phyloP scores from a whole-genome alignment of 2,113 vertebrate species.

The Tretioscincus oriximinensis region DNA sequence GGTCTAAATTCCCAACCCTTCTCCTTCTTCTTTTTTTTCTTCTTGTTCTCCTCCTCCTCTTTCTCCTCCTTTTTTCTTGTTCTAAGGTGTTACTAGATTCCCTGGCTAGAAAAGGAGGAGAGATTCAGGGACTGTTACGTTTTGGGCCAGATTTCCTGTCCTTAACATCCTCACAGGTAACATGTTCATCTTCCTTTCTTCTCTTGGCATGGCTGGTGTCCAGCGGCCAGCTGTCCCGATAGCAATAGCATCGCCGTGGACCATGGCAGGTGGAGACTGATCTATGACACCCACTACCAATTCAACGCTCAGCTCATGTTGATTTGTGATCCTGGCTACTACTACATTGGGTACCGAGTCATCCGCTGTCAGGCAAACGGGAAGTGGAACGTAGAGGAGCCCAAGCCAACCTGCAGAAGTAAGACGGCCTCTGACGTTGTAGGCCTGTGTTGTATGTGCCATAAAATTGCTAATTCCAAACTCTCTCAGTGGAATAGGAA shows the following conservation, averaged over 20 bases:
- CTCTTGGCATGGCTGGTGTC: not conserved
- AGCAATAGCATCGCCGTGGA: slow-evolving; percentile 86
- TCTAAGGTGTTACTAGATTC: not conserved
- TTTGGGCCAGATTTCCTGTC: not conserved
- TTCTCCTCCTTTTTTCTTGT: no score
- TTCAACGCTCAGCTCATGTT: slow-evolving; percentile 94
- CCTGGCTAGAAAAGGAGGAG: not conserved
- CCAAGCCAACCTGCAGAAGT: slow-evolving; percentile 89
- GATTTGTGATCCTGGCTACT: slow-evolving; percentile 94
- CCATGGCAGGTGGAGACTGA: slow-evolving; percentile 93
- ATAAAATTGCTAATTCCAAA: no score
- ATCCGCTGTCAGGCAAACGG: slow-evolving; percentile 90
- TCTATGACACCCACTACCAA: slow-evolving; percentile 90
- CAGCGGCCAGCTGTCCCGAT: slow-evolving; percentile 91
- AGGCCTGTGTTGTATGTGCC: no score
- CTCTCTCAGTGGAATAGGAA: no score
- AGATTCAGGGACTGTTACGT: no score
- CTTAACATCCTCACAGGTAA: not conserved
- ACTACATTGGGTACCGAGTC: slow-evolving; percentile 90
- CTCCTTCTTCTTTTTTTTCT: not conserved
- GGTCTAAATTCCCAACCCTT: no score
- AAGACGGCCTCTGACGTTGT: slow-evolving; percentile 56
- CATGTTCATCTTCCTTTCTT: rapidly evolving
- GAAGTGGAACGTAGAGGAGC: slow-evolving; percentile 89
- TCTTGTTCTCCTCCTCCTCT: not conserved